Evolutionary conservation across 2,888 invertebrate genomes (phyloP), one percentile per base, ranked within the genome.

Genomic region (Stenichneumon culpator): DNA sequence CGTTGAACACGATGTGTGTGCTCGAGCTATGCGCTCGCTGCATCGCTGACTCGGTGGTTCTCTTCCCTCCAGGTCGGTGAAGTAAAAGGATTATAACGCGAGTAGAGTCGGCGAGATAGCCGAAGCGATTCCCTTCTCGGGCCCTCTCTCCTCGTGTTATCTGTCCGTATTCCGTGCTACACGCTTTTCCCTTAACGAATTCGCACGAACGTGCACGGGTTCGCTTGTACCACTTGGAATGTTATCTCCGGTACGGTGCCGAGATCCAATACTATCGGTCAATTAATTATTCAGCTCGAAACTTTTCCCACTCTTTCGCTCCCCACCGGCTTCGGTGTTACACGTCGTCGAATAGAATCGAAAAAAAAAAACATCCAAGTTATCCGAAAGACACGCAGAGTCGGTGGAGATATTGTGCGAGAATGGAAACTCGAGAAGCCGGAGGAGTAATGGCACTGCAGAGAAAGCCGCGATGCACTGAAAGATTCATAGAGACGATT

Each of bases 401-500:
- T 47, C 44, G 3, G 3, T 4, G 44, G 14, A 14, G 44, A 47
- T 16, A 3, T 16, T 16, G 44, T 3, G 44, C 39, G 44, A 47
- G 16, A 16, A 47, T 47, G 44, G 44, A 47, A 47, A 47, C 44
- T 47, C 16, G 44, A 47, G 44, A 16, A 16, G 44, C 44, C 44
- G 14, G 11, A 57, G 25, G 57, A 57, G 57, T 57, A 22, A 57
- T 57, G 25, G 73, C 63, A 79, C 39, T 47, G 75, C 74, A 67
- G 83, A 80, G 83, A 83, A 83, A 86, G 83, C 83, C 22, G 25
- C 74, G 73, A 86, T 86, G 81, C 78, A 80, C 78, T 81, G 74
- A 74, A 86, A 86, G 86, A 86, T 86, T 81, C 83, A 81, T 86
- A 81, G 78, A 79, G 83, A 86, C 86, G 86, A 86, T 86, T 83